phyloP scores from a whole-genome alignment of 2,888 invertebrate genomes.

The Phortica magna region DNA sequence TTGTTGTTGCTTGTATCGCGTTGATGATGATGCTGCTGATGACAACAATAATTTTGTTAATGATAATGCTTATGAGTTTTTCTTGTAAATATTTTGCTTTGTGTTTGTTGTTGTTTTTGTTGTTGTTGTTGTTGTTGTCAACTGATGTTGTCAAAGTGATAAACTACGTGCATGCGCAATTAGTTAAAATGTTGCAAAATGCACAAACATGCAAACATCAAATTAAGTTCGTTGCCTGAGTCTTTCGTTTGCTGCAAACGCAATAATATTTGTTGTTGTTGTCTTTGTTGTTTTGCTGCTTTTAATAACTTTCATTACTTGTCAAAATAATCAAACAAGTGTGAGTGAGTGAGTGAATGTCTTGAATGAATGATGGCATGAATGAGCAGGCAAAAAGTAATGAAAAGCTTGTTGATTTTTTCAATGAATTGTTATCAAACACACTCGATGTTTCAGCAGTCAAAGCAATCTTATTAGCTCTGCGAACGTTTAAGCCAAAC shows the following conservation, averaged over 20 bases:
- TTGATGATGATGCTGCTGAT: slow-evolving; percentile 55
- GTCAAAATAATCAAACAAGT: slow-evolving; percentile 54
- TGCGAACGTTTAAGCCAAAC: no score
- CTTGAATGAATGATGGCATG: background rate
- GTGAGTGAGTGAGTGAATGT: slow-evolving; percentile 40
- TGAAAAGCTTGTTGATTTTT: no score
- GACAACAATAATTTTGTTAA: slow-evolving; percentile 75
- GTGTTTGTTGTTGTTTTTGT: slow-evolving; percentile 19
- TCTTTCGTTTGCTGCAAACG: no score
- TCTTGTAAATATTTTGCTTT: slow-evolving; percentile 46
- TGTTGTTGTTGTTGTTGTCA: slow-evolving; percentile 47
- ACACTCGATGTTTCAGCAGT: no score
- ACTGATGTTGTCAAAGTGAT: slow-evolving; percentile 63
- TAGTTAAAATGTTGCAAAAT: slow-evolving; percentile 64
- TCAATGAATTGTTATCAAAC: no score
- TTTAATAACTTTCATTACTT: slow-evolving; percentile 56
- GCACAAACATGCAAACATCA: slow-evolving; percentile 37
- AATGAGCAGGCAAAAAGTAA: no score
- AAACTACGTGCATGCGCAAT: slow-evolving; percentile 71
- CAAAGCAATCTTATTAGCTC: no score
- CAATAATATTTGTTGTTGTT: slow-evolving; percentile 24
- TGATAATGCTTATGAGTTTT: slow-evolving; percentile 73
- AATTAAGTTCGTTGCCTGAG: slow-evolving; percentile 25
- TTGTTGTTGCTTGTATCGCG: slow-evolving; percentile 58
- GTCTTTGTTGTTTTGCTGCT: slow-evolving; percentile 37